Evolutionary conservation across 1,140 invertebrate species (phyloP).

Genomic region (Drosophila murphyi): DNA sequence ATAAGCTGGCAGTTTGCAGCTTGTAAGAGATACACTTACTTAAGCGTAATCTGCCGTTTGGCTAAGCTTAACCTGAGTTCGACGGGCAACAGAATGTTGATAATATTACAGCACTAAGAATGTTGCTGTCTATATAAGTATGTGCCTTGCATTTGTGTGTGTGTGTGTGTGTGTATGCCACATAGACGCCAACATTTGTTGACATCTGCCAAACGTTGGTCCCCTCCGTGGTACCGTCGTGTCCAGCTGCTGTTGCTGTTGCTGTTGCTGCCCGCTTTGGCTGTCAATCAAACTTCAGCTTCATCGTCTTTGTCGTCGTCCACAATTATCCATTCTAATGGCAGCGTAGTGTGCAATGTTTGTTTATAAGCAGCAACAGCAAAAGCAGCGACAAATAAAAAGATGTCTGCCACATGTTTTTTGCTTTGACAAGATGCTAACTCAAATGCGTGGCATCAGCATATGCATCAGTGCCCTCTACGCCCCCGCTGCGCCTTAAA

Average conservation of each 20-base stretch:
- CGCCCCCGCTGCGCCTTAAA: not conserved
- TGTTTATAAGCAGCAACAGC: slow-evolving; percentile 33
- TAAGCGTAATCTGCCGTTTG: slow-evolving; percentile 64
- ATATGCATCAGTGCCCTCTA: slow-evolving; percentile 18
- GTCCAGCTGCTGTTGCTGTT: slow-evolving; percentile 20
- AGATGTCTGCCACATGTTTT: slow-evolving; percentile 76
- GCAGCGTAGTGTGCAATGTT: slow-evolving; percentile 62
- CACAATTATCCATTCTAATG: slow-evolving; percentile 82
- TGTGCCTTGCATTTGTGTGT: not conserved
- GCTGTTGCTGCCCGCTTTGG: slow-evolving; percentile 34
- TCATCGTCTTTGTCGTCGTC: slow-evolving; percentile 33
- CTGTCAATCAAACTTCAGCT: slow-evolving; percentile 64
- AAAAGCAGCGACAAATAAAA: slow-evolving; percentile 27
- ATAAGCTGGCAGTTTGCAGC: not conserved
- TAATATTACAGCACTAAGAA: slow-evolving; percentile 46
- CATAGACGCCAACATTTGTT: slow-evolving; percentile 67
- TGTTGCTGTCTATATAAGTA: slow-evolving; percentile 30
- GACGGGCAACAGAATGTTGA: slow-evolving; percentile 9
- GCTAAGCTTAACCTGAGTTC: slow-evolving; percentile 33
- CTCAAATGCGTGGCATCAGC: slow-evolving; percentile 47
- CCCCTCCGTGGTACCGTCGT: not conserved
- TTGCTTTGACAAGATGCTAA: slow-evolving; percentile 75
- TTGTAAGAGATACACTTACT: slow-evolving; percentile 56
- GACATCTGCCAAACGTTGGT: slow-evolving; percentile 75
- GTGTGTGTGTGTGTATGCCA: slow-evolving; percentile 24